Evolutionary conservation across 2,888 invertebrate genomes (phyloP).

Genomic region (Lasius fuliginosus): DNA sequence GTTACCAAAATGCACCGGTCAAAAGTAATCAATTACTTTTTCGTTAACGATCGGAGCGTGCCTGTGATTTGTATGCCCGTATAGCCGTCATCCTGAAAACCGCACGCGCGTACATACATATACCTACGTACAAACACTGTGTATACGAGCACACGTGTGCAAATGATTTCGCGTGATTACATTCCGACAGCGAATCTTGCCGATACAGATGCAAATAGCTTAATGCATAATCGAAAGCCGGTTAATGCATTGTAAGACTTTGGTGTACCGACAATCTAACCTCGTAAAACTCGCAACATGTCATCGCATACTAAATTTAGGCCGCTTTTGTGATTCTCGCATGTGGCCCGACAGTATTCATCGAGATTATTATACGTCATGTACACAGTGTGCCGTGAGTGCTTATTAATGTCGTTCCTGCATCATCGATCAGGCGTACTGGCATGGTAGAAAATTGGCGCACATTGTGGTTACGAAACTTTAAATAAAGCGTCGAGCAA

Average conservation of each 20-base stretch:
- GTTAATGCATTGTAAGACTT: constrained; percentile 38
- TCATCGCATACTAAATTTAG: constrained; percentile 65
- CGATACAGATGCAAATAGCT: constrained; percentile 48
- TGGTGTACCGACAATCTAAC: constrained; percentile 49
- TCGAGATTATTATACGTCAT: constrained; percentile 71
- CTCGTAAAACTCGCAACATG: constrained; percentile 61
- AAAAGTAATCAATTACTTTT: constrained; percentile 80
- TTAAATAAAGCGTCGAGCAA: constrained; percentile 39
- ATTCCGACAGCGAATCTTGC: constrained; percentile 34
- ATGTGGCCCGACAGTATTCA: constrained; percentile 73
- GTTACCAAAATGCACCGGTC: constrained; percentile 75
- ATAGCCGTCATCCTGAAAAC: constrained; percentile 37
- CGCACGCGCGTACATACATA: not conserved
- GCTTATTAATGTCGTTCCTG: constrained; percentile 74
- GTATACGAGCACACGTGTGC: constrained; percentile 1
- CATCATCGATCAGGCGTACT: constrained; percentile 68
- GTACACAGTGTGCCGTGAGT: constrained; percentile 68
- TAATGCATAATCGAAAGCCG: constrained; percentile 41
- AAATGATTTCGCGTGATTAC: constrained; percentile 46
- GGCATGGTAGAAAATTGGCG: constrained; percentile 43
- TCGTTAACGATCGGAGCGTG: constrained; percentile 67
- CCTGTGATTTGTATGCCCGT: constrained; percentile 39
- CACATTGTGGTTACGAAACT: constrained; percentile 40
- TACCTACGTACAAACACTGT: not conserved
- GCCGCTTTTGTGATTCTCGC: constrained; percentile 74